Evolutionary conservation across 53 echinoderm and acorn worm species (phyloP).

Genomic region (Paelopatides confundens): DNA sequence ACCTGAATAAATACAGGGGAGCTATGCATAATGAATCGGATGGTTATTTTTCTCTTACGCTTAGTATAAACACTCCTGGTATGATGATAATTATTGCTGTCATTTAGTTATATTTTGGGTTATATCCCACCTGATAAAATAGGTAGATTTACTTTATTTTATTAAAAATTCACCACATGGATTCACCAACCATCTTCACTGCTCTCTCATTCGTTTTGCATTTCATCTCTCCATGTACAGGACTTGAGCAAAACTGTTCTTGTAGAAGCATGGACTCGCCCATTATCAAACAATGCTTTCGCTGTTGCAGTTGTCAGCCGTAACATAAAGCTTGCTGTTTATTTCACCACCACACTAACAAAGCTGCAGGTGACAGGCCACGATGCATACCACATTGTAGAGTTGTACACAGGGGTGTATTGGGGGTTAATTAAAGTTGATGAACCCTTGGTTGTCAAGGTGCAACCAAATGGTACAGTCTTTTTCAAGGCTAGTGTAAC

Average conservation of each 20-base stretch:
- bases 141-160: too few species aligned
- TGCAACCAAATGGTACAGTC: constrained; percentile 43
- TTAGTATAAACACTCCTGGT: too few species aligned
- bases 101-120: too few species aligned
- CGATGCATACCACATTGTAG: constrained; percentile 12
- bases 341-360: constrained; percentile 60
- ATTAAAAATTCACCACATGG: too few species aligned
- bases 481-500: constrained; percentile 41
- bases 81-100: too few species aligned
- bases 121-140: too few species aligned
- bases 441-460: constrained; percentile 12
- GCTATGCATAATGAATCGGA: too few species aligned
- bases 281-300: constrained; percentile 28
- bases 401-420: constrained; percentile 15
- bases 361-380: constrained; percentile 44
- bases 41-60: too few species aligned
- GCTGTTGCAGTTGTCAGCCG: constrained; percentile 64
- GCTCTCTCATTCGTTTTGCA: background rate
- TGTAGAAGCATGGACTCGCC: constrained; percentile 65
- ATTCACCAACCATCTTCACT: too few species aligned
- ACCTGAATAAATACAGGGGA: too few species aligned
- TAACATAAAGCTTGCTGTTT: constrained; percentile 43
- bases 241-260: background rate
- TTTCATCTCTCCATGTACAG: background rate
- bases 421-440: constrained; percentile 14